These are phyloP conservation scores for Girardia tigrina DNA, from an alignment of 2,888 invertebrate species.

Conservation along the genomic window DNA sequence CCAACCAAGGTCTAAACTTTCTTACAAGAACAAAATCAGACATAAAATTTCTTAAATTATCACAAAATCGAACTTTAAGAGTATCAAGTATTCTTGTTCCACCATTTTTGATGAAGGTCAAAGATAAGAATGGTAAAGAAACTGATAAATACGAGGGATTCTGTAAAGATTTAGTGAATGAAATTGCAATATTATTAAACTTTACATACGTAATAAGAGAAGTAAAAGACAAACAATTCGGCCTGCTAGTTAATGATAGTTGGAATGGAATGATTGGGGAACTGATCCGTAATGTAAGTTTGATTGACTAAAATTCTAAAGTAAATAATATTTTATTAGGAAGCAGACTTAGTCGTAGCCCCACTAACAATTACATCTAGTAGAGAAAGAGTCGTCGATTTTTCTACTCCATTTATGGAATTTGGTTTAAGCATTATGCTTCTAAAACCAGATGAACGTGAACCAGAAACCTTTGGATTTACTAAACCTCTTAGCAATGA, in stretches of 20 bases:
- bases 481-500: constrained; percentile 86
- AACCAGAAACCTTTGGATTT: constrained; percentile 56
- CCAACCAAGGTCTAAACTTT: not conserved
- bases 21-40: not conserved
- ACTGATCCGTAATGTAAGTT: constrained; percentile 17
- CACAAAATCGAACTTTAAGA: constrained; percentile 25
- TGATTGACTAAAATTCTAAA: not conserved
- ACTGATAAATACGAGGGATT: constrained; percentile 27
- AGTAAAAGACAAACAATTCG: constrained; percentile 19
- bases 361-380: constrained; percentile 84
- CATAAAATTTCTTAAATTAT: not conserved
- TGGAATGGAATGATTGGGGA: constrained; percentile 31
- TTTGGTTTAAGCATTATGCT: constrained; percentile 87
- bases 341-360: constrained; percentile 85
- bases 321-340: constrained; percentile 54
- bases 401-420: constrained; percentile 92
- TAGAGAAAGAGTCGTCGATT: constrained; percentile 82
- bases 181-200: not conserved
- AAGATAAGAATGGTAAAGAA: not conserved
- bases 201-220: not conserved
- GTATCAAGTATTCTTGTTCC: constrained; percentile 32
- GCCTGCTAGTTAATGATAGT: not conserved
- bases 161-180: constrained; percentile 24
- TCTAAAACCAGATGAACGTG: constrained; percentile 81
- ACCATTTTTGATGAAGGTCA: not conserved